Base-by-base conservation (phyloP, 2,113 vertebrate species). In the Cichladusa arquata region DNA sequence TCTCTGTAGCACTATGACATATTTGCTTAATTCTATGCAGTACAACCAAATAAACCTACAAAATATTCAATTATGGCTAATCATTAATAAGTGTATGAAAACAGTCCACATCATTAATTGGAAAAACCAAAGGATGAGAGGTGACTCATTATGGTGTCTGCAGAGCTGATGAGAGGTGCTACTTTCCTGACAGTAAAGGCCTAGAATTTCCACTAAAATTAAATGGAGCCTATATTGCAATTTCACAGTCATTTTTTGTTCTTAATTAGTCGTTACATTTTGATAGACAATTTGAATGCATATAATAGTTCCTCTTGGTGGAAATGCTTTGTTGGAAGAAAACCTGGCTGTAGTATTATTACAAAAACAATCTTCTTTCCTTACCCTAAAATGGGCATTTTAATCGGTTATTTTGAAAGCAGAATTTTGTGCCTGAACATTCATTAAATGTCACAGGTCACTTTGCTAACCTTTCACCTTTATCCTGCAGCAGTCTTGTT, bases 241-340 rank as follows among this genome's bases (percentile, higher is more conserved):
- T 97, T 97, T 97, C 96, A 97, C 94, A 96, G 95, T 92, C 24
- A 67, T 92, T 94, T 97, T 81, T 74, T 94, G 42, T 82, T 93
- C 94, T 92, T 97, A 97, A 97, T 98, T 94, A 97, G 92, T 94
- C 94, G 95, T 92, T 96, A 88, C 26, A 26, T 81, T 95, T 96
- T 95, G 89, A 95, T 90, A 90, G 95, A 82, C 83, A 91, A 87
- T 76, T 93, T 91, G 86, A 95, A 74, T 61, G n/a, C 74, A 33
- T 92, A 9, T 86, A 94, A 71, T 88, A 61, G 44, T 80, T 96
- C 56, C 45, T 95, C 57, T 40, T 28, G 13, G 48, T 74, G 88
- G 81, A 92, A 95, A 81, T 5, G 9, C 77, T 84, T 83, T 60
- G 42, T 47, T 83, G 76, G 81, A 92, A 84, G 47, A 61, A 90